Evolutionary conservation across 2,797 vertebrate species (phyloP), one percentile per base, ranked within the genome.

Genomic region (Mormyrus hasselquistii): DNA sequence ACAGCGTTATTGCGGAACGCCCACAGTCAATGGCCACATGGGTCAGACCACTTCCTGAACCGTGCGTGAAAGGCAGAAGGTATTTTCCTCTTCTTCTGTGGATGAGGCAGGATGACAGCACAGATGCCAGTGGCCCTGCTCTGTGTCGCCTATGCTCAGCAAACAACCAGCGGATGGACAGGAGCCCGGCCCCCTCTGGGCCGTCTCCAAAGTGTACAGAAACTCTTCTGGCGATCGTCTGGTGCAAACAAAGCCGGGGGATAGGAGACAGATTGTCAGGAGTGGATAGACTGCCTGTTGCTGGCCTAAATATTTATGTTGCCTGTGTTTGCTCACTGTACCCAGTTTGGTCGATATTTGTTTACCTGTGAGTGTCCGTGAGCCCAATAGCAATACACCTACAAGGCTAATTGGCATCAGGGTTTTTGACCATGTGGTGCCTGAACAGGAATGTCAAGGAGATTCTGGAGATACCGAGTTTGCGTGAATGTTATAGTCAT

Each of bases 221-320:
- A 19, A 19, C 85, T 44, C 16, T 38, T 57, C 25, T 34, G n/a
- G 4, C 6, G 5, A 16, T 14, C 0, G 29, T 25, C n/a, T 52
- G 22, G 8, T 10, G 34, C n/a, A 86, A 86, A 86, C 34, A n/a
- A 14, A 55, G 73, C 34, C 14, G 2, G 10, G 25, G 29, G 53
- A 79, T 7, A 38, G 53, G 53, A n/a, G 16, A 59, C 34, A 59
- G 85, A 59, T 44, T 55, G 22, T 57, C 29, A 59, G 25, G 10
- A 9, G 50, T 22, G 52, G 85, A 87, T 19, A 52, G 83, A 25
- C 73, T 44, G 14, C 19, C 73, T 79, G 14, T 87, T 38, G 53
- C 85, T 87, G 52, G 16, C n/a, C n/a, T 87, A 38, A 44, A 57
- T 38, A 87, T 87, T 19, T 29, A 53, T 86, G 85, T 87, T 59